Percentiles rank a stretch among this genome's conserved stretches.
These are phyloP conservation scores for Elaeidobius kamerunicus DNA, from an alignment of 2,888 invertebrate species.

Conservation along the genomic window DNA sequence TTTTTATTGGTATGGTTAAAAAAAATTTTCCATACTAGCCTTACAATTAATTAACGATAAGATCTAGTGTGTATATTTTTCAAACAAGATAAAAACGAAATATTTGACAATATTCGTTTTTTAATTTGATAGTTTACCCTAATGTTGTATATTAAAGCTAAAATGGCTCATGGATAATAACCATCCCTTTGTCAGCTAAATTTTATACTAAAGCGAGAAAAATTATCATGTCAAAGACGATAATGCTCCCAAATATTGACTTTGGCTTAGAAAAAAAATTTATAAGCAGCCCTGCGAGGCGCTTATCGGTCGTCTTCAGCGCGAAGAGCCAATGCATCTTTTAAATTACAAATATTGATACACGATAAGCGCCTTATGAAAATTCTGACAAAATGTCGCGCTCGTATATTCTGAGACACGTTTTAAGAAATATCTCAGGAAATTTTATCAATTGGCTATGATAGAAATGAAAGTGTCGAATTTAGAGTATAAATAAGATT, in stretches of 20 bases:
- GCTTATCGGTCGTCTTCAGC: slow-evolving; percentile 32
- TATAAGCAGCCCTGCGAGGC: slow-evolving; percentile 23
- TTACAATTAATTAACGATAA: no score
- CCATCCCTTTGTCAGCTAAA: background rate
- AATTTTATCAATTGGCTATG: slow-evolving; percentile 8
- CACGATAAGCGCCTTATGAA: slow-evolving; percentile 51
- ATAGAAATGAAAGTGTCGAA: no score
- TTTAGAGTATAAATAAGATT: no score
- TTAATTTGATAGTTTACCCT: no score
- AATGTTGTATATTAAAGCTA: no score
- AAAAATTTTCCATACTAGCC: no score
- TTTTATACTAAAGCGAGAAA: slow-evolving; percentile 8
- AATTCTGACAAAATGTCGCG: slow-evolving; percentile 48
- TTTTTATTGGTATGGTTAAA: no score
- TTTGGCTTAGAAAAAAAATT: slow-evolving; percentile 32
- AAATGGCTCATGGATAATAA: background rate
- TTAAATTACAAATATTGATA: slow-evolving; percentile 52
- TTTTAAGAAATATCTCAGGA: slow-evolving; percentile 7
- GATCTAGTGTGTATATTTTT: no score
- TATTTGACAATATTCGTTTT: no score
- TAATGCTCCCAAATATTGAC: slow-evolving; percentile 36
- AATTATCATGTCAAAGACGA: slow-evolving; percentile 33
- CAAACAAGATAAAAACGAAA: no score
- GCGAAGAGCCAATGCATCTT: slow-evolving; percentile 45
- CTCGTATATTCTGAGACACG: slow-evolving; percentile 41